Evolutionary conservation across 2,888 invertebrate genomes (phyloP), one percentile per base, ranked within the genome.

Genomic region (Scaptomyza reducta): DNA sequence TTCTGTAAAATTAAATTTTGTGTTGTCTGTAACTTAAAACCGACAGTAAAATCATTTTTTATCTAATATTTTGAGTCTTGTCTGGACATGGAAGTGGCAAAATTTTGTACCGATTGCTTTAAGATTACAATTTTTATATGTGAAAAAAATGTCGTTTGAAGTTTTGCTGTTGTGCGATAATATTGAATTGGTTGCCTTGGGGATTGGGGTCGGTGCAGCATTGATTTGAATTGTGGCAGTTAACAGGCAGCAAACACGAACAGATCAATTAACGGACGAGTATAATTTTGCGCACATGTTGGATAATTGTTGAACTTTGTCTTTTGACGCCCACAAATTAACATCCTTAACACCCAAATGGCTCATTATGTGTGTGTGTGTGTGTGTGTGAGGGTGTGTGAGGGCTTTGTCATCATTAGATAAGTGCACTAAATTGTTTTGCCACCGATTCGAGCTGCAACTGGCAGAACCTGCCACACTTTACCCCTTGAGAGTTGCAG

Each of bases 281-380:
- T 85, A 69, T 75, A 79, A 74, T 82, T 83, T 83, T 83, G 70
- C 58, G 54, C 83, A 85, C 66, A 71, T 69, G 50, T 64, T 44
- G 44, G 63, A 65, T 83, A 83, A 83, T 87, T 87, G 65, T 63
- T 41, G 64, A 70, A 70, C 44, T 81, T 74, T 72, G 63, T 53
- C 56, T 65, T 44, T 33, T 49, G 40, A 16, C 18, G 42, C 54
- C 65, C 66, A 67, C 58, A 73, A 84, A 83, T 85, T 85, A 87
- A 70, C 83, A 70, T 13, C 13, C 7, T 13, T 6, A 29, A 16
- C 29, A 38, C 29, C 50, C 64, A 76, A 77, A 74, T 64, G 63
- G 76, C 85, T 78, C 77, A 84, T 84, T 87, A 78, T 84, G 75
- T 72, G 65, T 70, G 13, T 81, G 70, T 65, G 65, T 69, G 40